Conservation (phyloP, 2,888 invertebrate genomes). For the Nemotelus nigrinus region DNA sequence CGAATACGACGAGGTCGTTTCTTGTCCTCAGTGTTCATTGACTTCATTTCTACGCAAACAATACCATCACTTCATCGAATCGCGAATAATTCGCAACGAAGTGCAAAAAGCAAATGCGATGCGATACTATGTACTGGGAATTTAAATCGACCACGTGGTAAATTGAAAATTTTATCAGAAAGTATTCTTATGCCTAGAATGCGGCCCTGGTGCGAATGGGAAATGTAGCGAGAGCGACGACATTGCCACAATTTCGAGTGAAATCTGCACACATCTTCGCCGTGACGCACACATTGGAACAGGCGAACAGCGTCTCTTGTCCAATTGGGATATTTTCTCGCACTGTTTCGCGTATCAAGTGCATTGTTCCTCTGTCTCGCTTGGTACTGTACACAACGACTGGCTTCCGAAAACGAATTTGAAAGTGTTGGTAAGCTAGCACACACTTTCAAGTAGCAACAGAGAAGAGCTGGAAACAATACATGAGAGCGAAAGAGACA, state of each 20-base stretch:
- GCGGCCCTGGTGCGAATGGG: slow-evolving; percentile 4
- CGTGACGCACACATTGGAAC: too few relatives aligned
- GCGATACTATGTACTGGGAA: not conserved
- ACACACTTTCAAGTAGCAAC: not conserved
- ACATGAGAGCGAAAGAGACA: slow-evolving; percentile 3
- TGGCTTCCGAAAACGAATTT: too few relatives aligned
- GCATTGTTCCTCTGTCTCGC: too few relatives aligned
- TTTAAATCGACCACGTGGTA: too few relatives aligned
- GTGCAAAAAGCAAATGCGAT: too few relatives aligned
- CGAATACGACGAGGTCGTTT: slow-evolving; percentile 12
- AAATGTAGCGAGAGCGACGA: not conserved
- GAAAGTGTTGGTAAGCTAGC: not conserved
- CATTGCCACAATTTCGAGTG: too few relatives aligned
- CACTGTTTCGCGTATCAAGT: too few relatives aligned
- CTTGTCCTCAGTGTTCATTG: slow-evolving; percentile 29
- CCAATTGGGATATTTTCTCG: slow-evolving; percentile 2
- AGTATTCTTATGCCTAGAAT: not conserved
- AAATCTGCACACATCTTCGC: too few relatives aligned
- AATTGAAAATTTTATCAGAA: not conserved
- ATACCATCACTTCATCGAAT: too few relatives aligned
- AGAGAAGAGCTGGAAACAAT: not conserved
- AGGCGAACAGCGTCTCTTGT: not conserved
- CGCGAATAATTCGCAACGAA: too few relatives aligned
- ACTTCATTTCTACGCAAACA: not conserved
- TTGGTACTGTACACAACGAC: too few relatives aligned